phyloP scores from a whole-genome alignment of 2,113 vertebrate species.

The Ptilorrhoa leucosticta region DNA sequence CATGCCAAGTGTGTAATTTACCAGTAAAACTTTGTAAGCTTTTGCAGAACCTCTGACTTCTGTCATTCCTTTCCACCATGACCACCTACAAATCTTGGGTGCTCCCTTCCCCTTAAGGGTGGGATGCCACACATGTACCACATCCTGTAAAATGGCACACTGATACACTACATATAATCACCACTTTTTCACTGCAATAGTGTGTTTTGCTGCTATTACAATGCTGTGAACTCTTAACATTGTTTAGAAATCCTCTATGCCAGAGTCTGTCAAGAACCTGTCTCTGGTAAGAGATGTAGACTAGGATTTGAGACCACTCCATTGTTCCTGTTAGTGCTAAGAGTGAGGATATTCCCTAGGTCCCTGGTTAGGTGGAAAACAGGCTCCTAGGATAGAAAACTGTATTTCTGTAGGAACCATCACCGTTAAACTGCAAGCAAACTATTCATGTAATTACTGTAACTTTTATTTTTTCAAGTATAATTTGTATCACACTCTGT shows the following conservation, averaged over 20 bases:
- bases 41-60: neutral
- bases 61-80: neutral
- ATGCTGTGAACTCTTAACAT: neutral
- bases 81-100: neutral
- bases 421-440: neutral
- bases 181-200: neutral
- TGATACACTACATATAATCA: neutral
- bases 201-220: neutral
- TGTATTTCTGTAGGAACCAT: neutral
- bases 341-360: neutral
- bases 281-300: neutral
- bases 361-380: neutral
- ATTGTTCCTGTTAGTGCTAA: rapidly evolving
- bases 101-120: neutral
- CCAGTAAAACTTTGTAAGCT: neutral
- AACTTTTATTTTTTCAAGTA: neutral
- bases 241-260: neutral
- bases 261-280: neutral
- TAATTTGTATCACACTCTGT: neutral
- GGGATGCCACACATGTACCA: neutral
- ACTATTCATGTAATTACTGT: neutral
- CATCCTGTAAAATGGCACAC: neutral
- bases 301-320: neutral
- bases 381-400: neutral
- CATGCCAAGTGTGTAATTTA: neutral